phyloP scores from a whole-genome alignment of 2,888 invertebrate genomes.

The Strigamia transsilvanica region DNA sequence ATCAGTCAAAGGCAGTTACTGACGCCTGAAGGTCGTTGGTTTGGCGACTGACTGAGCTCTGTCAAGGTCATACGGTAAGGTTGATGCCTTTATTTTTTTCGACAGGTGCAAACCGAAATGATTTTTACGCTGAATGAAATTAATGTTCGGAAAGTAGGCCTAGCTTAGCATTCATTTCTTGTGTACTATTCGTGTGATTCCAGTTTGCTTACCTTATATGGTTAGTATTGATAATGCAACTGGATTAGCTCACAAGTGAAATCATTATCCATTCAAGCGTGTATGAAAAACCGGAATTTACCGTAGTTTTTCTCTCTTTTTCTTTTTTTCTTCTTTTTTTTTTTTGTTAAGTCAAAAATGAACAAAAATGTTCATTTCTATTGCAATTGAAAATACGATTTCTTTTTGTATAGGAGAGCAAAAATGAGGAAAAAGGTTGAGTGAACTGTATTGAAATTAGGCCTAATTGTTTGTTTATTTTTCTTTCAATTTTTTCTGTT shows the following conservation, averaged over 20 bases:
- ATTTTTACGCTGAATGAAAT: background rate
- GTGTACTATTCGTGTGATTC: background rate
- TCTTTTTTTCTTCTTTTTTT: no score
- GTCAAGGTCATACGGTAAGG: conserved; percentile 30
- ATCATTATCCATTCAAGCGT: conserved; percentile 24
- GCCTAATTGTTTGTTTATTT: conserved; percentile 7
- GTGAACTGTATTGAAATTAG: conserved; percentile 22
- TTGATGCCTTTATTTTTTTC: conserved; percentile 18
- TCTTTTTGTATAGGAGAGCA: background rate
- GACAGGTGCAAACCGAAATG: conserved; percentile 7
- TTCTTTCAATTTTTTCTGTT: background rate
- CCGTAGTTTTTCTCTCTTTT: background rate
- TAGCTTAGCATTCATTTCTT: conserved; percentile 10
- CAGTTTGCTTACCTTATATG: conserved; percentile 31
- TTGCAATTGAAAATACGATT: background rate
- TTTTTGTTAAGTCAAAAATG: no score
- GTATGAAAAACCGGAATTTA: conserved; percentile 16
- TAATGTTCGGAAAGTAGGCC: background rate
- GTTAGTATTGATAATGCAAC: conserved; percentile 21
- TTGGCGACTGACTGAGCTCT: conserved; percentile 45
- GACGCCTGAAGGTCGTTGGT: conserved; percentile 47
- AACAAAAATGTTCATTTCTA: no score
- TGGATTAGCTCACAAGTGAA: conserved; percentile 17
- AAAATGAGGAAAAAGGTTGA: background rate
- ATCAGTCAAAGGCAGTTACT: conserved; percentile 1